Percentiles rank a stretch among this genome's conserved stretches.
Evolutionary conservation across 2,797 vertebrate species (phyloP).

Genomic region (Chromobotia macracanthus): DNA sequence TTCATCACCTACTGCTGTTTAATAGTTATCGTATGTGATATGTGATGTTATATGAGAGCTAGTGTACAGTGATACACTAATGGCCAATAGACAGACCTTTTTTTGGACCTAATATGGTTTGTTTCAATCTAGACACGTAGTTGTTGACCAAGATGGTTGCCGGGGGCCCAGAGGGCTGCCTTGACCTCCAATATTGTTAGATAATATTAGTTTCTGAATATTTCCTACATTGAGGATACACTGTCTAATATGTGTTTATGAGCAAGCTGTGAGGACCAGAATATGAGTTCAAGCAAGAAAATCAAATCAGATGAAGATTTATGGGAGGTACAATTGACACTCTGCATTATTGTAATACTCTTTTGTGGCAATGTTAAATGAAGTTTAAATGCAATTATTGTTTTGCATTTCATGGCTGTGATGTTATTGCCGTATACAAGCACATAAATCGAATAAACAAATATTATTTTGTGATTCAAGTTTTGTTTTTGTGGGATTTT

Average conservation of each 20-base stretch:
- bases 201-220: slow-evolving; percentile 6
- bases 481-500: background rate
- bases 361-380: background rate
- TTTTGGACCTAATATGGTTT: slow-evolving; percentile 15
- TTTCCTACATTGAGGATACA: background rate
- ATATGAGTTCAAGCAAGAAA: background rate
- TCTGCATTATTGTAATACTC: slow-evolving; percentile 6
- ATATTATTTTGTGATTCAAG: background rate
- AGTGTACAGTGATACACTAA: background rate
- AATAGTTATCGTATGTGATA: background rate
- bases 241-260: slow-evolving; percentile 19
- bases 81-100: background rate
- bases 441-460: background rate
- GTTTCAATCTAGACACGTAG: background rate
- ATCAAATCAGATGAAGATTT: slow-evolving; percentile 25
- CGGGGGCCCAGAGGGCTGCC: slow-evolving; percentile 6
- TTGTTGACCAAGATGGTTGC: slow-evolving; percentile 9
- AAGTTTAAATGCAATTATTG: slow-evolving; percentile 10
- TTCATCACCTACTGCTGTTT: slow-evolving; percentile 24
- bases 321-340: slow-evolving; percentile 17
- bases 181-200: background rate
- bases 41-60: background rate
- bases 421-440: background rate
- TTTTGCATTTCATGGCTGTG: background rate
- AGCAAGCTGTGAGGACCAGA: slow-evolving; percentile 16